Evolutionary conservation across 2,797 vertebrate genomes (phyloP), one percentile per base, ranked within the genome.

Genomic region (Aselliscus stoliczkanus): DNA sequence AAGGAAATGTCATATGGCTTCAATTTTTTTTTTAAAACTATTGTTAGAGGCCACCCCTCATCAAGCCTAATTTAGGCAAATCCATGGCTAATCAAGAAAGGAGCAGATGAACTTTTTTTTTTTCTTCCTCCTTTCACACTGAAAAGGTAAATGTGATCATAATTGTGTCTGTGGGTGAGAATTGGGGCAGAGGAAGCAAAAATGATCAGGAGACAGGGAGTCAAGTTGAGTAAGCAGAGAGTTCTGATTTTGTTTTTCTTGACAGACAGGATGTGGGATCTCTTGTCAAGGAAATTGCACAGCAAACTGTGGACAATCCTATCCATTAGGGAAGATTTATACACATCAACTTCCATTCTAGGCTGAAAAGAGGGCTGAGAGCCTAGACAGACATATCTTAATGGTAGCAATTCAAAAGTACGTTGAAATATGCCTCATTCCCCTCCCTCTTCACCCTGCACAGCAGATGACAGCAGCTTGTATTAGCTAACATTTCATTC

Each of bases 241-340:
- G 29, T 67, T 93, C 70, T 94, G 84, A 79, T 87, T 95, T 93
- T 73, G 50, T 90, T 91, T 88, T 93, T 88, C 52, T 60, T 87
- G 70, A 76, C 73, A 86, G 84, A 70, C 69, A 88, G 52, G 54
- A 75, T 88, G 85, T 69, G 85, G 52, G 11, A 21, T 83, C 39
- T 86, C 39, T 92, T 90, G 64, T 92, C 58, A 56, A 56, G 47
- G 44, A 70, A 60, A 69, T 72, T 72, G 5, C 12, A 39, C 67
- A 12, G 47, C 25, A 80, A 72, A 90, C 34, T 50, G 25, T n/a
- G 85, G 69, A 84, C 80, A 90, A 23, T 44, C 27, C 88, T 86
- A 81, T 80, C 90, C 69, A 86, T 95, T 91, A 72, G 65, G 25
- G 42, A 62, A 79, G 95, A 93, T 87, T 96, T 79, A 83, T 80